Percentiles rank a stretch among this genome's conserved stretches.
phyloP scores from a whole-genome alignment of 2,113 vertebrate genomes.

The Trematocara stigmaticum region DNA sequence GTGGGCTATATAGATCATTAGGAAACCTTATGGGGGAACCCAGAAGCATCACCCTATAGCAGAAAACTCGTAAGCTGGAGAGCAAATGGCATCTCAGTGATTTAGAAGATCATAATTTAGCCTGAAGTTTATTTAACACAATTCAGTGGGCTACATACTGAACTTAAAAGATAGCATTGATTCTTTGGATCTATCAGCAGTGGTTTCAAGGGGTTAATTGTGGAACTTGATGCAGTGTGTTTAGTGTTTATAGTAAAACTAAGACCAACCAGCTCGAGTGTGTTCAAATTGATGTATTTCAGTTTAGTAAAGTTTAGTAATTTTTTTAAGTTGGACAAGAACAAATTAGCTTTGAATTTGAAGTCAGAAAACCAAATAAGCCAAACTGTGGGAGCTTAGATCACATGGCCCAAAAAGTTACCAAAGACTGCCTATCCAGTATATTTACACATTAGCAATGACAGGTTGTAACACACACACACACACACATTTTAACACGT shows the following conservation, averaged over 20 bases:
- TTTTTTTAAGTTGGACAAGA: background rate
- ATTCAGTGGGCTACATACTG: background rate
- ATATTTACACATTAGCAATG: background rate
- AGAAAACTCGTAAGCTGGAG: background rate
- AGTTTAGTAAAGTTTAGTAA: background rate
- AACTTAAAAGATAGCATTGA: background rate
- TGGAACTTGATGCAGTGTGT: background rate
- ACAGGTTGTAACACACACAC: background rate
- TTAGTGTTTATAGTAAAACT: background rate
- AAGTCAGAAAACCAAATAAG: background rate
- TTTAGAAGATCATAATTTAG: background rate
- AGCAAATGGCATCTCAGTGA: background rate
- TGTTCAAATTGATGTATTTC: background rate
- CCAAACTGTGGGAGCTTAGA: background rate
- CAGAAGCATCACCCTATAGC: background rate
- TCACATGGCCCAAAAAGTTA: background rate
- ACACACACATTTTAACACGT: fast-evolving
- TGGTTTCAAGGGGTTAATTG: fast-evolving
- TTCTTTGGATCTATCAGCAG: background rate
- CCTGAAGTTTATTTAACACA: background rate
- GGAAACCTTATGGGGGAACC: background rate
- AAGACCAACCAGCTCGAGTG: background rate
- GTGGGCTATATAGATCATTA: background rate
- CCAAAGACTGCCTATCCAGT: background rate
- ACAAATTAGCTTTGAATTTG: background rate